These are phyloP conservation scores for Leptinotarsa juncta DNA, from an alignment of 2,888 invertebrate species.

Conservation along the genomic window DNA sequence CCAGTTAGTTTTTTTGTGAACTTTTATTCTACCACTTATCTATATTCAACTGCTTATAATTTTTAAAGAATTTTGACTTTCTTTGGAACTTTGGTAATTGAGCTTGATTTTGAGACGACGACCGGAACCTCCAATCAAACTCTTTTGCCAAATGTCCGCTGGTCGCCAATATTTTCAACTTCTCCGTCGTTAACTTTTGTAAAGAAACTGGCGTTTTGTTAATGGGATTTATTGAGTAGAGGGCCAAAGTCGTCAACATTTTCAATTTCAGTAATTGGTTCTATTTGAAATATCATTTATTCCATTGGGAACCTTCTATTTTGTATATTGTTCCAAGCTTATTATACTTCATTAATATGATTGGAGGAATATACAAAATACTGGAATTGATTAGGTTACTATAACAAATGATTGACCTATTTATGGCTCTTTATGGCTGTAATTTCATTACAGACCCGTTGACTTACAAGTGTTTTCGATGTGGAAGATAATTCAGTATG, in stretches of 20 bases:
- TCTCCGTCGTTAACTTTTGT: slow-evolving; percentile 14
- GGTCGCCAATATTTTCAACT: not conserved
- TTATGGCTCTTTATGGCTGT: slow-evolving; percentile 34
- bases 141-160: not conserved
- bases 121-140: not conserved
- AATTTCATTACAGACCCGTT: slow-evolving; percentile 56
- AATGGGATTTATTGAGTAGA: slow-evolving; percentile 44
- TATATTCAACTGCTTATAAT: not conserved
- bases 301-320: not conserved
- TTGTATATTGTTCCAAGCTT: slow-evolving; percentile 29
- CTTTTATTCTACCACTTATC: not conserved
- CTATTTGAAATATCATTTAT: slow-evolving; percentile 3
- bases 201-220: slow-evolving; percentile 23
- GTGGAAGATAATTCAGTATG: slow-evolving; percentile 71
- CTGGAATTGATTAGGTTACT: slow-evolving; percentile 32
- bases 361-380: slow-evolving; percentile 35
- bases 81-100: too few species aligned
- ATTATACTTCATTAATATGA: slow-evolving; percentile 45
- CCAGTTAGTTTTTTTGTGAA: not conserved
- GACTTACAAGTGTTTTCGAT: slow-evolving; percentile 68
- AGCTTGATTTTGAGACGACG: too few species aligned
- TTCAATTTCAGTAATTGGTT: slow-evolving; percentile 18
- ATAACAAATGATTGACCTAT: slow-evolving; percentile 21
- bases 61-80: not conserved
- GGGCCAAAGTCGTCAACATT: slow-evolving; percentile 42